Evolutionary conservation across 1,140 invertebrate genomes (phyloP).

Genomic region (Drosophila equinoxialis): DNA sequence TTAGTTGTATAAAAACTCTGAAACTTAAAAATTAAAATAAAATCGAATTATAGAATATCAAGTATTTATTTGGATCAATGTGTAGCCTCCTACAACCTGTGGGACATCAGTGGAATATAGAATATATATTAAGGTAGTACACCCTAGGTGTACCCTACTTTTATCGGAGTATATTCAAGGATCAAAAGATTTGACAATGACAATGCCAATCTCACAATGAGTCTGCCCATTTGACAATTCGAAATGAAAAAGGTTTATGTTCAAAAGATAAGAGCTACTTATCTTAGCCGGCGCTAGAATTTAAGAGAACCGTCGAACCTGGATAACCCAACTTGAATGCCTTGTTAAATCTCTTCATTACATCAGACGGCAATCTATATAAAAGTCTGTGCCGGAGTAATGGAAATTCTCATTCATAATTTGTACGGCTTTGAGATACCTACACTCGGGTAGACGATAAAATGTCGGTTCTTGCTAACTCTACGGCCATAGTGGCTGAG

Average conservation of each 20-base stretch:
- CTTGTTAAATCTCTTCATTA: no score
- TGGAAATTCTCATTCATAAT: background rate
- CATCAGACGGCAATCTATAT: background rate
- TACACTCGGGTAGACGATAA: background rate
- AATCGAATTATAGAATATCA: no score
- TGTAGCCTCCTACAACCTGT: no score
- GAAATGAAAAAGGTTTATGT: slow-evolving; percentile 1
- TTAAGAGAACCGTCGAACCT: background rate
- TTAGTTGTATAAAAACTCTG: background rate
- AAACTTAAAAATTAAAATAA: no score
- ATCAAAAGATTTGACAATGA: slow-evolving; percentile 1
- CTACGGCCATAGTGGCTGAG: slow-evolving; percentile 32
- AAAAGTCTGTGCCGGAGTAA: background rate
- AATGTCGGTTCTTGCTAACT: slow-evolving; percentile 55
- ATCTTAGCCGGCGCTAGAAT: background rate
- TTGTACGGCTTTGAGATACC: background rate
- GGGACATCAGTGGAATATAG: no score
- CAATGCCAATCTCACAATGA: background rate
- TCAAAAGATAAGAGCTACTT: background rate
- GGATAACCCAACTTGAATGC: no score
- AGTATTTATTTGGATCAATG: no score
- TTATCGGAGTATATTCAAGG: background rate
- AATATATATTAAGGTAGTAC: no score
- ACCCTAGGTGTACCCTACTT: background rate
- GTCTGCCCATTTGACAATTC: background rate